phyloP scores from a whole-genome alignment of 2,113 vertebrate genomes.

The Mesoclemmys tuberculata region DNA sequence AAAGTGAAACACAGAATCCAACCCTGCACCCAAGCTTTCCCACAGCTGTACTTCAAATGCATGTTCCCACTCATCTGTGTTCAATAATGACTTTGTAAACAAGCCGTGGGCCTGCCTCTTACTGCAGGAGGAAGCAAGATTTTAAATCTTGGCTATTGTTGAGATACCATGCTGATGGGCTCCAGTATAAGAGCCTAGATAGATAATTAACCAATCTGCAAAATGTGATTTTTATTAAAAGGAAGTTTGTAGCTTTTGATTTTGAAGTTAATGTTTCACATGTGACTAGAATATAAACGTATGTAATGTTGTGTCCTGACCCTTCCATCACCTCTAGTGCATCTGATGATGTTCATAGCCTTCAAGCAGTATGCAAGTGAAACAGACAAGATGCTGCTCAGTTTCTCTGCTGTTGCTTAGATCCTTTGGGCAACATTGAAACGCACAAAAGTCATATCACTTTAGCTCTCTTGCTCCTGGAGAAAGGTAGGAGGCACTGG shows the following conservation, averaged over 20 bases:
- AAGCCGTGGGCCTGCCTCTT: background rate
- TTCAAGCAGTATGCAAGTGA: background rate
- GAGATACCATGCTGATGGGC: background rate
- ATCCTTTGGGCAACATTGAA: rapidly evolving
- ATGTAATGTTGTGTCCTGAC: background rate
- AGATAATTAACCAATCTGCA: background rate
- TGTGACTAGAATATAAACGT: background rate
- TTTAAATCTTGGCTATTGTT: background rate
- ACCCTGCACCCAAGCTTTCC: background rate
- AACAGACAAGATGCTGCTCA: background rate
- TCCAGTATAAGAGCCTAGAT: background rate
- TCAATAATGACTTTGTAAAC: background rate
- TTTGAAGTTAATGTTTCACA: background rate
- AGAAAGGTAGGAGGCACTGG: background rate
- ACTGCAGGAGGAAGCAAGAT: background rate
- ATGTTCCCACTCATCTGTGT: background rate
- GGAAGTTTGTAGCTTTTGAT: background rate
- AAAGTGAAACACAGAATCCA: background rate
- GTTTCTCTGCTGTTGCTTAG: background rate
- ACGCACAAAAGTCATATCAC: background rate
- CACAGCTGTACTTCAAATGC: background rate
- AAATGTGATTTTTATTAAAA: background rate
- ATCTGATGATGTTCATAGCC: background rate
- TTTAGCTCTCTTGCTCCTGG: background rate
- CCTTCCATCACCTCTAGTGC: background rate